Percentiles rank a stretch among this genome's conserved stretches.
Conservation (phyloP, 2,888 invertebrate species). For the Mesorhabditis sp. region DNA sequence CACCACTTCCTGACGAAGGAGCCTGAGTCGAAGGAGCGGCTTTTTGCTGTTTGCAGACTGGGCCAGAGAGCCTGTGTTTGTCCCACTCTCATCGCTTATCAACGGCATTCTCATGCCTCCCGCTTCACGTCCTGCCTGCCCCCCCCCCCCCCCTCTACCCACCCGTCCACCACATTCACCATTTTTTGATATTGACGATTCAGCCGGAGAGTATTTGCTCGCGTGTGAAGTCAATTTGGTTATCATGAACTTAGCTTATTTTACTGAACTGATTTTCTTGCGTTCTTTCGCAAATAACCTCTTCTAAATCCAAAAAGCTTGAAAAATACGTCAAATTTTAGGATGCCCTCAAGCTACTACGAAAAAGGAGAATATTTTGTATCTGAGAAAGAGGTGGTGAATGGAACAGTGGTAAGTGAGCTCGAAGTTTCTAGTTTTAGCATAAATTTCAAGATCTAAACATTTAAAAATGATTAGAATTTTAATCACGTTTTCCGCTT, state of each 20-base stretch:
- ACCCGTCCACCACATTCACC: neutral
- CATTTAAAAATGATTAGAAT: no score
- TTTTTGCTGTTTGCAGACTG: no score
- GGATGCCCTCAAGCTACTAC: slow-evolving; percentile 13
- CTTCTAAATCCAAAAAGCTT: neutral
- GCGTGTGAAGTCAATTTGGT: neutral
- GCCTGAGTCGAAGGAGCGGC: no score
- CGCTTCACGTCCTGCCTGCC: neutral
- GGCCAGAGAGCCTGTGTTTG: no score
- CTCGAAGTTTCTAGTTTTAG: no score
- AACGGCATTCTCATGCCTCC: slow-evolving; percentile 6
- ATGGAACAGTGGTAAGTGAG: slow-evolving; percentile 22
- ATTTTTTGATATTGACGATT: neutral
- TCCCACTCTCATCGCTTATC: neutral
- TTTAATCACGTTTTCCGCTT: no score
- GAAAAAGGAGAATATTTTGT: slow-evolving; percentile 34
- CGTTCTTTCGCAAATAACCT: neutral
- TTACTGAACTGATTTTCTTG: neutral
- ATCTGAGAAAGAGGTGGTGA: slow-evolving; percentile 24
- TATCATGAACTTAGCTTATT: neutral
- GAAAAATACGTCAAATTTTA: neutral
- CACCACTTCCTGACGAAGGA: no score
- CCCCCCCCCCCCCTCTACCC: neutral
- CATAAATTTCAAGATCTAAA: no score
- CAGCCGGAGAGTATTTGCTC: no score